A percentile compares a stretch with the other conserved stretches of the same genome.
Conservation (phyloP, 2,888 invertebrate species). For the Thelaira solivaga region DNA sequence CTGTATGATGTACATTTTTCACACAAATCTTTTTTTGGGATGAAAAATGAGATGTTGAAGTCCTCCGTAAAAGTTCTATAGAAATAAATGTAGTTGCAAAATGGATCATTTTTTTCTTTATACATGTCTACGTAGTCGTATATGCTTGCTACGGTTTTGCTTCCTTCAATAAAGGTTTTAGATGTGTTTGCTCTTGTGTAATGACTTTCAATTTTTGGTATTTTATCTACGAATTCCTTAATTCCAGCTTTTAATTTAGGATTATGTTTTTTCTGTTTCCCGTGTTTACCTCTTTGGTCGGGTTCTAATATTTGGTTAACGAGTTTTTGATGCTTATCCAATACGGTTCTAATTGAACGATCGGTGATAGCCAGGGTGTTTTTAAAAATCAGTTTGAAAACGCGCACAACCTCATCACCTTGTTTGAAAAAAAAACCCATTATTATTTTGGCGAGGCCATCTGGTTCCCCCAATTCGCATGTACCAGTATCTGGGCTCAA, state of each 20-base stretch:
- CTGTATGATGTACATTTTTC: constrained; percentile 31
- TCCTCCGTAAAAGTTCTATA: constrained; percentile 51
- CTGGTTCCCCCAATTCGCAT: constrained; percentile 49
- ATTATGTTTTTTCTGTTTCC: constrained; percentile 48
- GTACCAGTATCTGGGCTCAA: constrained; percentile 50
- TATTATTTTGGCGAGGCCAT: constrained; percentile 44
- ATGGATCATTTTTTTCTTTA: constrained; percentile 18
- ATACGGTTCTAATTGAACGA: constrained; percentile 28
- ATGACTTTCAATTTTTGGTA: constrained; percentile 56
- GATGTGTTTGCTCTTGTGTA: constrained; percentile 48
- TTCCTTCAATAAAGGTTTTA: constrained; percentile 50
- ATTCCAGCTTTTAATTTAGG: constrained; percentile 34
- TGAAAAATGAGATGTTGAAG: constrained; percentile 47
- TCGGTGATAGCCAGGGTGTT: constrained; percentile 27
- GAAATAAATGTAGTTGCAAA: constrained; percentile 42
- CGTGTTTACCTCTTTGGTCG: constrained; percentile 56
- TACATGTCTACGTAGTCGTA: constrained; percentile 36
- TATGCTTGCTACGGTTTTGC: constrained; percentile 46
- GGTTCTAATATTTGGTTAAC: constrained; percentile 44
- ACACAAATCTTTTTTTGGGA: constrained; percentile 45
- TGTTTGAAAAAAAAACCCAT: constrained; percentile 49
- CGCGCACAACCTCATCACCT: constrained; percentile 40
- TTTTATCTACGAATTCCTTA: constrained; percentile 53
- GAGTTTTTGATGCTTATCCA: constrained; percentile 24
- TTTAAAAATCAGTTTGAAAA: constrained; percentile 52